phyloP scores from a whole-genome alignment of 1,140 invertebrate species.

The Ips nitidus region DNA sequence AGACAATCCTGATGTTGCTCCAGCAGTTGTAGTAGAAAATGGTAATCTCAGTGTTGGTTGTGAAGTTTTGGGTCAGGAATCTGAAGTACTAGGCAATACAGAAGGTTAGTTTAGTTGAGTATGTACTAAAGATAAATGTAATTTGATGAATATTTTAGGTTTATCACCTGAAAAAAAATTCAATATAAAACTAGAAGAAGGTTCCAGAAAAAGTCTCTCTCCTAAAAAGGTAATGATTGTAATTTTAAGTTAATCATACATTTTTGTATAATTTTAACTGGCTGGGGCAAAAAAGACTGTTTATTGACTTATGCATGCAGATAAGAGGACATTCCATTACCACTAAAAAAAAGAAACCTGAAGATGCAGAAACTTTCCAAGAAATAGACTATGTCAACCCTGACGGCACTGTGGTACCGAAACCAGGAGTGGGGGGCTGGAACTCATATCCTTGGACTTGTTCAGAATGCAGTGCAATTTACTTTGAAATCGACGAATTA shows the following conservation, averaged over 20 bases:
- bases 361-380: conserved; percentile 21
- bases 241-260: no score
- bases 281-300: not conserved
- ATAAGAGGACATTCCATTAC: not conserved
- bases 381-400: conserved; percentile 45
- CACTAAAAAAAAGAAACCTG: conserved; percentile 12
- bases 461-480: conserved; percentile 58
- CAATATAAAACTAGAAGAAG: no score
- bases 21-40: not conserved
- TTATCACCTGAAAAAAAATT: no score
- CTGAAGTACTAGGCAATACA: not conserved
- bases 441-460: conserved; percentile 61
- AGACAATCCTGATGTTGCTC: not conserved
- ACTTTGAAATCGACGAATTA: conserved; percentile 56
- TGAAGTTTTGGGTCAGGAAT: not conserved
- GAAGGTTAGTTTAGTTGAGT: not conserved
- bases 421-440: conserved; percentile 48
- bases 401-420: conserved; percentile 47
- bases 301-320: not conserved
- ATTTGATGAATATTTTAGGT: no score
- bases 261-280: no score
- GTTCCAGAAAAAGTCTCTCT: no score
- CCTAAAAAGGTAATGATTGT: no score
- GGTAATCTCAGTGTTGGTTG: not conserved
- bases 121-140: no score